Evolutionary conservation across 2,888 invertebrate species (phyloP), one percentile per base, ranked within the genome.

Genomic region (Coecobrya sp.): DNA sequence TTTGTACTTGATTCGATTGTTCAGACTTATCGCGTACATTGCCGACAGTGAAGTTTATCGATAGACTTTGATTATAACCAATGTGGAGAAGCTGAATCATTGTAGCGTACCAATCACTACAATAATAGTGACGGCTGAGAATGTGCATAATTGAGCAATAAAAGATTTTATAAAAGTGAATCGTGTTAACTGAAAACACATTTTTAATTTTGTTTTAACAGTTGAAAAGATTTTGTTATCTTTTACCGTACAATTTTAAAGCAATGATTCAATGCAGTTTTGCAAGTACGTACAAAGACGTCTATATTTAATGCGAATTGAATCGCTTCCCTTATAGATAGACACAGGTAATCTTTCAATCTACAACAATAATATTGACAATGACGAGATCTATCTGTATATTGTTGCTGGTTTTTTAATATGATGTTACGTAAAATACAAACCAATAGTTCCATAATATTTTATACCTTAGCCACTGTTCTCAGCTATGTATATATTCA

Each of bases 281-380:
- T 49, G 3, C 1, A 49, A 13, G 10, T 49, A 11, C 13, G 49
- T 49, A 10, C 49, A 49, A n/a, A 55, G n/a, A 55, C n/a, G n/a
- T 19, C n/a, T 1, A 4, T 19, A 10, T 55, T 7, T 70, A 19
- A 8, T 70, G 36, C 68, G n/a, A 42, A 19, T 25, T 70, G 2
- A 22, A 79, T 11, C 13, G n/a, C 27, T 79, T 79, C 79, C 79
- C 27, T 45, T 49, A 52, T 79, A 79, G 79, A 79, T 79, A 52
- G 27, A 16, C 27, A 30, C 1, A 65, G 25, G 65, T 30, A 22
- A 65, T 65, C 65, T 65, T 65, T 65, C 5, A 25, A 49, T 79
- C 79, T 49, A 42, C 42, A 73, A 0, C 19, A 52, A 13, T 79
- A 19, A 52, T 52, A 79, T 52, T 79, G 79, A 79, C 79, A 79